Percentiles rank a stretch among this genome's conserved stretches.
Conservation (phyloP, 2,797 vertebrate genomes). For the Darevskia mixta region DNA sequence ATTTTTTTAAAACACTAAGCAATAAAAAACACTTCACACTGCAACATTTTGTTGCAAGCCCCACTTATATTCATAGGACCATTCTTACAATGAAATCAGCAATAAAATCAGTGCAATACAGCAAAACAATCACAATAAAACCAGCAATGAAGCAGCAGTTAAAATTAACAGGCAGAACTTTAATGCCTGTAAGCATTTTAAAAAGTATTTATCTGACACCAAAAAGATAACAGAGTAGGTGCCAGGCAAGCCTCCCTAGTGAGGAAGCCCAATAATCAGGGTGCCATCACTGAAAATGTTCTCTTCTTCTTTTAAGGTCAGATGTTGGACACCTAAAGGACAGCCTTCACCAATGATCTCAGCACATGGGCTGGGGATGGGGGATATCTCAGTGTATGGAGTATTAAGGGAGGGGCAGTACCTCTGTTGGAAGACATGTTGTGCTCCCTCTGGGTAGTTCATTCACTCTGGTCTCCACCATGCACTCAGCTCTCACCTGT, state of each 20-base stretch:
- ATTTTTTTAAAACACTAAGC: not conserved
- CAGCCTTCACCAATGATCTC: not conserved
- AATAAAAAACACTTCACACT: not conserved
- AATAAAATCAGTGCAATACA: not conserved
- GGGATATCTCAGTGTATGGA: too few species aligned
- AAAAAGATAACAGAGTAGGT: not conserved
- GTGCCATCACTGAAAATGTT: not conserved
- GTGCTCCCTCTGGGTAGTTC: too few species aligned
- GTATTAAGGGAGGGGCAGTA: too few species aligned
- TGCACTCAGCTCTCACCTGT: too few species aligned
- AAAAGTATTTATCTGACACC: not conserved
- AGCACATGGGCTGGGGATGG: too few species aligned
- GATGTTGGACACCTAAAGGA: not conserved
- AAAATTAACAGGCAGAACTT: not conserved
- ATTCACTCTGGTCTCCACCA: too few species aligned
- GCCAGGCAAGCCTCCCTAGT: not conserved
- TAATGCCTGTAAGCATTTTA: not conserved
- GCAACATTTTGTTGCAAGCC: not conserved
- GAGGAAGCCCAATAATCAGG: not conserved
- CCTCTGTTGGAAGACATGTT: too few species aligned
- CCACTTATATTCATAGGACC: not conserved
- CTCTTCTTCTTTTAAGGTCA: not conserved
- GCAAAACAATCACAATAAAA: not conserved
- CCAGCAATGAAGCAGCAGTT: not conserved
- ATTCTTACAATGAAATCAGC: not conserved